Conservation (phyloP, 2,797 vertebrate genomes). For the Chiloscyllium punctatum region DNA sequence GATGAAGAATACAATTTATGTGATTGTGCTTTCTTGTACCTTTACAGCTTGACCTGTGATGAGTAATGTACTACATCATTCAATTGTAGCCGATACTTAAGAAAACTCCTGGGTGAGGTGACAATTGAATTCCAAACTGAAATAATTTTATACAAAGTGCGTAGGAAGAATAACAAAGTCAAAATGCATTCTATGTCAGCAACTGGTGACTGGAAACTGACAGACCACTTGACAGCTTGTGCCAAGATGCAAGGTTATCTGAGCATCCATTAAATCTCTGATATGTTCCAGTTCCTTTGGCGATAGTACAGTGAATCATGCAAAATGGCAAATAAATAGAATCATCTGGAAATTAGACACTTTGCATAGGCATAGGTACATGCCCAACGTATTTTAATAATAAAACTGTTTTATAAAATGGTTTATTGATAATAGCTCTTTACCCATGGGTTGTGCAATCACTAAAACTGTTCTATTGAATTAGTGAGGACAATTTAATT, state of each 20-base stretch:
- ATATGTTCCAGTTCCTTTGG: background rate
- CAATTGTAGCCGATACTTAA: background rate
- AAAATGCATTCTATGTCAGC: background rate
- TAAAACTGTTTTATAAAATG: background rate
- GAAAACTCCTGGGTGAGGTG: background rate
- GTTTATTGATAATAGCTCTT: background rate
- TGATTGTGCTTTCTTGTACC: background rate
- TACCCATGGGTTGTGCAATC: background rate
- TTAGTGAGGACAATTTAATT: background rate
- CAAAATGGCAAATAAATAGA: background rate
- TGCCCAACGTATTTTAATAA: slow-evolving; percentile 2
- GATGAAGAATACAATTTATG: background rate
- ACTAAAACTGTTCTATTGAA: background rate
- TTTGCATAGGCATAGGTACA: background rate
- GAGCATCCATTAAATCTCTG: background rate
- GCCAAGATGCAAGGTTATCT: background rate
- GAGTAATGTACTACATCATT: background rate
- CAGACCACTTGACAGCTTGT: background rate
- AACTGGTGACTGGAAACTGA: background rate
- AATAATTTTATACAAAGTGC: background rate
- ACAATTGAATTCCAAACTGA: background rate
- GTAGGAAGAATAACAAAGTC: background rate
- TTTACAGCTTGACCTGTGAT: background rate
- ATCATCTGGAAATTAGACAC: background rate
- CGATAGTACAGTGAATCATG: background rate